Evolutionary conservation across 2,797 vertebrate genomes (phyloP), one percentile per base, ranked within the genome.

Genomic region (Cygnus olor): DNA sequence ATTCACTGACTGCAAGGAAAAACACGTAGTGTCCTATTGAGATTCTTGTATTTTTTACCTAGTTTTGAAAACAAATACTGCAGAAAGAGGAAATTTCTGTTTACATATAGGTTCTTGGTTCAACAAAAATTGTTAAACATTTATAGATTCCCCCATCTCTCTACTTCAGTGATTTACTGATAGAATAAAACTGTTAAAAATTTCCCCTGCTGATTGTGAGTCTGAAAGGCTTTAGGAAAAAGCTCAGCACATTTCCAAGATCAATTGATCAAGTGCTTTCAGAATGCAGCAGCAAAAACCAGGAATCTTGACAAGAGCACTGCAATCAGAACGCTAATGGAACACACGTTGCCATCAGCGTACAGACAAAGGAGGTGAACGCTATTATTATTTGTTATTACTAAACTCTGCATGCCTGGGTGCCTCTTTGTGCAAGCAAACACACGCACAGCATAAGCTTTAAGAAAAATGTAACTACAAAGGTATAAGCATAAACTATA

Each of bases 251-350:
- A 10, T 71, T 90, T 80, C 69, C 66, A 68, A 71, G 54, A 90
- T 69, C 54, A 83, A 79, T 53, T 82, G 80, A 95, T 86, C 74
- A 93, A 93, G 68, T 66, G 79, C 44, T 85, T 95, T 93, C 85
- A 89, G 83, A 76, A 65, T 73, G 58, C 88, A 89, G 65, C 42
- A 77, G 63, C 76, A 86, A 91, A 86, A 85, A 2, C 0, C 54
- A 82, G 81, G 63, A 57, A 61, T 88, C 66, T 63, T 65, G 58
- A 90, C 71, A 91, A 71, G 40, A 93, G 45, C 64, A 40, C 72
- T 69, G 47, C 83, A 94, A 24, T 72, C 70, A 70, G 71, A 85
- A 72, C 14, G 58, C 66, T 92, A 85, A 93, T 81, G 78, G 58
- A 94, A 93, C 65, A 84, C n/a, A 40, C 2, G 6, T 32, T 86